Base-by-base conservation (phyloP, 2,797 vertebrate genomes). In the Cynodonichthys magdalenae region DNA sequence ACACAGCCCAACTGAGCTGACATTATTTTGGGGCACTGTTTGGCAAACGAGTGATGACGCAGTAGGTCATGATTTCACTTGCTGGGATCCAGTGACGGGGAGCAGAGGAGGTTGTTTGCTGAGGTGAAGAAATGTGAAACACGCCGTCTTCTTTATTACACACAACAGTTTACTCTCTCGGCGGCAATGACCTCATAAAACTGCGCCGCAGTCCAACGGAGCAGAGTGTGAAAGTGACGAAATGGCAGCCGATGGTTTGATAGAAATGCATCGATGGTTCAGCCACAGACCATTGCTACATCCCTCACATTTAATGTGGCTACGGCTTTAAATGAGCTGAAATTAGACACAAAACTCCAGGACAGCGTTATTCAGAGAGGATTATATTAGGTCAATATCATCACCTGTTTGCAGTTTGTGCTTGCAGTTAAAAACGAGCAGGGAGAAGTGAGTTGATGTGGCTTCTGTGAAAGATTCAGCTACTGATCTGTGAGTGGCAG, bases 401-500 rank as follows among this genome's bases (percentile, higher is more conserved):
- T 64, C 65, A 69, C 71, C 66, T 72, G 71, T 31, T 58, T 59
- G 55, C 31, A 47, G 39, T 11, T 60, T 63, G 63, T 45, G n/a
- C 59, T 73, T 41, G 57, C 72, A 72, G 66, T 79, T 67, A 36
- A n/a, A 55, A 65, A 49, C 15, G 20, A 63, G 62, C 6, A 59
- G 39, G 19, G 59, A 63, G 63, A 68, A 46, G 53, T 17, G 72
- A 75, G 59, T 28, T 71, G 69, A 79, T 83, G 84, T 79, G 81
- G 77, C 71, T 77, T 54, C 67, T 62, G 66, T 76, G 61, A 75
- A 3, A 77, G 80, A 81, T 83, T 59, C 1, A 47, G 51, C 66
- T 80, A 53, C 79, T 76, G 81, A 87, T 88, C 67, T 86, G 85
- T 74, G 70, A 42, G 80, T 83, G 84, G 87, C 87, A 90, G 82